phyloP scores from a whole-genome alignment of 2,888 invertebrate genomes.

The Therioaphis trifolii region DNA sequence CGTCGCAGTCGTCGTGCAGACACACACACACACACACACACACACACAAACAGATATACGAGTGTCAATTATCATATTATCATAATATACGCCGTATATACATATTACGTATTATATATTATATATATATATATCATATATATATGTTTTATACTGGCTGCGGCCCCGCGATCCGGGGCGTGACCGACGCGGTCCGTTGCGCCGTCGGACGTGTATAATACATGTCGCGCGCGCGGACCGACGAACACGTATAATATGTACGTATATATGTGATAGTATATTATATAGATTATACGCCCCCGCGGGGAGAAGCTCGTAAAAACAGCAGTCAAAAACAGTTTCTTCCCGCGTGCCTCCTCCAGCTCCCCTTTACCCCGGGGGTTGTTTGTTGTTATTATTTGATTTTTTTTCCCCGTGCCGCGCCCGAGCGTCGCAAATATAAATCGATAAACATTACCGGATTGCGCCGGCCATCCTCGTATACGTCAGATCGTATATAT shows the following conservation, averaged over 20 bases:
- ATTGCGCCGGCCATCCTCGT: not conserved
- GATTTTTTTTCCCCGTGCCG: not conserved
- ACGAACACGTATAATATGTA: not conserved
- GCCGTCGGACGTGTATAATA: too few species aligned
- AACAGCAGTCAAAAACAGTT: constrained; percentile 38
- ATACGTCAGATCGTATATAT: constrained; percentile 8
- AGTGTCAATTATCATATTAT: too few species aligned
- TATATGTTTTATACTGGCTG: not conserved
- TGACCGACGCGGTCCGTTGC: not conserved
- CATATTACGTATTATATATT: too few species aligned
- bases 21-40: too few species aligned
- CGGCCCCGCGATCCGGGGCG: not conserved
- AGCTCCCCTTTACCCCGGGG: not conserved
- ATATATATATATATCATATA: not conserved
- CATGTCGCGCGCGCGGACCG: not conserved
- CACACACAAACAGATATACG: too few species aligned
- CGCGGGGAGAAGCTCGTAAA: constrained; percentile 41
- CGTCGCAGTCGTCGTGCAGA: too few species aligned
- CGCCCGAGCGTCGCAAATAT: not conserved
- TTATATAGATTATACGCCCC: not conserved
- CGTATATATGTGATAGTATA: too few species aligned
- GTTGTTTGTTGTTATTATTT: not conserved
- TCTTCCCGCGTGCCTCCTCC: not conserved
- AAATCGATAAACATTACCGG: constrained; percentile 51
- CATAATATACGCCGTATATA: too few species aligned